Percentiles rank a stretch among this genome's conserved stretches.
These are phyloP conservation scores for Parauchenoglanis ngamensis DNA, from an alignment of 2,797 vertebrate genomes.

Conservation along the genomic window DNA sequence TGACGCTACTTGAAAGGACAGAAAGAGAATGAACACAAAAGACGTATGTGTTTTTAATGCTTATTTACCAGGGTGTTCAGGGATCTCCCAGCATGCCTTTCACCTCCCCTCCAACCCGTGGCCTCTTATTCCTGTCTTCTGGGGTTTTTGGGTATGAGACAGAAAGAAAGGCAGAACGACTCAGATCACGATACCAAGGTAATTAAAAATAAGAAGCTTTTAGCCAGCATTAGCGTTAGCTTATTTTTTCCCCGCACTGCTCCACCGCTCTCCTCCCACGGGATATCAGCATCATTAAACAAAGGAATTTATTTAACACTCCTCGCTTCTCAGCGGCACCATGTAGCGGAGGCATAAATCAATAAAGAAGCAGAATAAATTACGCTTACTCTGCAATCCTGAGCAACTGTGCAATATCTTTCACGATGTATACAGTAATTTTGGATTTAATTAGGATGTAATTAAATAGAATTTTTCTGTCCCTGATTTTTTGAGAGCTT, in stretches of 20 bases:
- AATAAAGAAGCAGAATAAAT: neutral
- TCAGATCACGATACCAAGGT: slow-evolving; percentile 1
- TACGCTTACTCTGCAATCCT: neutral
- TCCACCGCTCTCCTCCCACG: neutral
- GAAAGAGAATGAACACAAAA: slow-evolving; percentile 16
- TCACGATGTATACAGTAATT: neutral
- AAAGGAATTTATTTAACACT: slow-evolving; percentile 22
- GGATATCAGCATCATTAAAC: neutral
- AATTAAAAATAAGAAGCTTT: slow-evolving; percentile 22
- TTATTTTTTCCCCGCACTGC: neutral
- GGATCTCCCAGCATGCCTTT: slow-evolving; percentile 48
- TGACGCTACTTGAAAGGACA: slow-evolving; percentile 36
- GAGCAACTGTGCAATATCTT: neutral
- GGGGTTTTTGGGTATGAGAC: neutral
- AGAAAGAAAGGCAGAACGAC: neutral
- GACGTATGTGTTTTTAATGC: slow-evolving; percentile 7
- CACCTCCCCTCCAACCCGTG: slow-evolving; percentile 63
- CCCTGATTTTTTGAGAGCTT: neutral
- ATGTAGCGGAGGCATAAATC: neutral
- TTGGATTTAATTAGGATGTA: neutral
- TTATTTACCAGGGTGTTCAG: slow-evolving; percentile 32
- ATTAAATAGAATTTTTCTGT: neutral
- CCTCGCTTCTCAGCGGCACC: neutral
- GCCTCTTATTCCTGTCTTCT: slow-evolving; percentile 24
- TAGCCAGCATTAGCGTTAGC: neutral